Evolutionary conservation across 2,797 vertebrate genomes (phyloP).

Genomic region (Buceros bicornis): DNA sequence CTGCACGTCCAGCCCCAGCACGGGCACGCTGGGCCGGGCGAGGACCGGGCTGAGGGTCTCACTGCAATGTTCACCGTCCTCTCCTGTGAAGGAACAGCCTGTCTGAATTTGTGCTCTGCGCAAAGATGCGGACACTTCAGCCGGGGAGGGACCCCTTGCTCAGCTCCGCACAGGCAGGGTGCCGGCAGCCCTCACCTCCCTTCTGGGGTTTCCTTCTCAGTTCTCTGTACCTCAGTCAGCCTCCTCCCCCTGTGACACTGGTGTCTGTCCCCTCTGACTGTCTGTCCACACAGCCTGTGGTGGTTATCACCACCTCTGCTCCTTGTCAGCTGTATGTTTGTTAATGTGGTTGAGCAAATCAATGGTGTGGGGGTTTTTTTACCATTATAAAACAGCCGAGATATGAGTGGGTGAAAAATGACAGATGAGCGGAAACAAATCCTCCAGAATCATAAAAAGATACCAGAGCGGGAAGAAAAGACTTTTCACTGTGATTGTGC

Average conservation of each 20-base stretch:
- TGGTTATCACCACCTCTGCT: background rate
- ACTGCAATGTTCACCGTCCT: background rate
- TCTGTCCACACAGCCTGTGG: rapidly evolving
- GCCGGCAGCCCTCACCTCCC: background rate
- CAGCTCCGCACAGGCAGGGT: background rate
- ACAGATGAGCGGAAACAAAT: conserved; percentile 54
- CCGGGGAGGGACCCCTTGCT: background rate
- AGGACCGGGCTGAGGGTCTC: background rate
- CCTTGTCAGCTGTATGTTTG: background rate
- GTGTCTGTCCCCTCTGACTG: rapidly evolving
- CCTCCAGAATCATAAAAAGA: conserved; percentile 50
- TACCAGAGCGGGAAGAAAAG: background rate
- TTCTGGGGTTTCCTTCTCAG: background rate
- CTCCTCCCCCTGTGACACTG: background rate
- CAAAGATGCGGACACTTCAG: background rate
- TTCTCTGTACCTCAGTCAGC: background rate
- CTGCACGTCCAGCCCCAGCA: background rate
- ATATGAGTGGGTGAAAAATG: conserved; percentile 55
- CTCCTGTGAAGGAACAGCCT: background rate
- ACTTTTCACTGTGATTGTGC: conserved; percentile 57
- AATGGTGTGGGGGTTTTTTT: background rate
- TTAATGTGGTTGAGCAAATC: background rate
- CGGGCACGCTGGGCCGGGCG: background rate
- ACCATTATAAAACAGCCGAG: background rate
- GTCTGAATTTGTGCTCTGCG: background rate